These are phyloP conservation scores for Chelidonichthys spinosus DNA, from an alignment of 2,797 vertebrate genomes.

Conservation along the genomic window DNA sequence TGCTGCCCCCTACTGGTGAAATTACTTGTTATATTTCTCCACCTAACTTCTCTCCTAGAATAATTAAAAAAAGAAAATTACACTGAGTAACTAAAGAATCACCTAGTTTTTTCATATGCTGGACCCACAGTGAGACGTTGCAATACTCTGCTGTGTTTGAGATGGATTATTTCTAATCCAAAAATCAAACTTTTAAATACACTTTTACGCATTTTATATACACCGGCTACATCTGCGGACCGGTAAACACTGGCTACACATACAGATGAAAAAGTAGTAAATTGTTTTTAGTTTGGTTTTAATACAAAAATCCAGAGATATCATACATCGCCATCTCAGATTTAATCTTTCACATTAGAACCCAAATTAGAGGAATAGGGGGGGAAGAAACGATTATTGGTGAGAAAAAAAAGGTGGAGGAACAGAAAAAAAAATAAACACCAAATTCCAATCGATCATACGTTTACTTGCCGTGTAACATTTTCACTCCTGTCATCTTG, in stretches of 20 bases:
- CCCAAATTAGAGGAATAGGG: conserved; percentile 72
- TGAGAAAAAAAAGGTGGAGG: not conserved
- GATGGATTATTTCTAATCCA: too few species aligned
- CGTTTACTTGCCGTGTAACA: conserved; percentile 39
- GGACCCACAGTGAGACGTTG: not conserved
- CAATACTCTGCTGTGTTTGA: not conserved
- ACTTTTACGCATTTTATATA: not conserved
- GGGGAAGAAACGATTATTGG: conserved; percentile 58
- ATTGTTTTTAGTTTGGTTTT: conserved; percentile 74
- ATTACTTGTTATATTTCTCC: not conserved
- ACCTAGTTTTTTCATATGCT: not conserved
- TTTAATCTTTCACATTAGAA: conserved; percentile 83
- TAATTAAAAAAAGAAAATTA: not conserved
- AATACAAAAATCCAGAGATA: conserved; percentile 86
- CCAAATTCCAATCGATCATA: conserved; percentile 52
- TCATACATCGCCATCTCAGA: conserved; percentile 83
- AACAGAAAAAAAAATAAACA: conserved; percentile 32
- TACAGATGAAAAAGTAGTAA: conserved; percentile 38
- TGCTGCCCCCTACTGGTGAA: conserved; percentile 16
- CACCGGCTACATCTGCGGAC: not conserved
- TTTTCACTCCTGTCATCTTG: conserved; percentile 42
- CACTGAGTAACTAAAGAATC: not conserved
- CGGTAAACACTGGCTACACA: not conserved
- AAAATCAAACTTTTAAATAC: not conserved
- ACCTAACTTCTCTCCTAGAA: not conserved